Evolutionary conservation across 2,797 vertebrate genomes (phyloP), one percentile per base, ranked within the genome.

Genomic region (Nyctibius grandis): DNA sequence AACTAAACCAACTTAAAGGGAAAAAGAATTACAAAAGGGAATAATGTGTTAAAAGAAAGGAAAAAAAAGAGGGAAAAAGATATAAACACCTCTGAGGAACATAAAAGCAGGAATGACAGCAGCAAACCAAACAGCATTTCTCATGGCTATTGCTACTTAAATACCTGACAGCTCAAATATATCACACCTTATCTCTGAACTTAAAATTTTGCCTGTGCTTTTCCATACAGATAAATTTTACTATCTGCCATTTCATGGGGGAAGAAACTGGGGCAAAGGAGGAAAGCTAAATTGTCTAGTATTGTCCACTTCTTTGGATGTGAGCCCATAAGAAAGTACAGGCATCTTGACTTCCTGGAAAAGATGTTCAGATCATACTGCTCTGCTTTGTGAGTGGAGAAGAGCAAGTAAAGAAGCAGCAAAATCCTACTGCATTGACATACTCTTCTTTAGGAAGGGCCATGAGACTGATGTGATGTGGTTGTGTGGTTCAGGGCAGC

Each of bases 91-190:
- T 81, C 67, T 28, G 65, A 92, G 11, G 42, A 81, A 88, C 76
- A 90, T 60, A 82, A 90, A 91, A 93, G 13, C 15, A 69, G 54
- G 50, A 82, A 90, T 48, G 63, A 83, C 69, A 92, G 73, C 28
- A 88, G 82, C 31, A 94, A 94, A 69, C 15, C 42, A 86, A 92
- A 86, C 54, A 86, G 19, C 54, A 85, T 91, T 93, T 93, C 81
- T 91, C 51, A 50, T 40, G 67, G 56, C 40, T 88, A 21, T 69
- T 79, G 48, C 16, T 91, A 53, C 47, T 86, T 73, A 86, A 92
- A 70, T 63, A 81, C 11, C 40, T 90, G 79, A 79, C 69, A 94
- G 59, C 28, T 91, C 54, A 57, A 54, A 93, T 95, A 65, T 17
- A 93, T 93, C 67, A 85, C 60, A 75, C 8, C 33, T 88, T 85